Conservation (phyloP, 2,113 vertebrate species). For the Cochlearius cochlearius region DNA sequence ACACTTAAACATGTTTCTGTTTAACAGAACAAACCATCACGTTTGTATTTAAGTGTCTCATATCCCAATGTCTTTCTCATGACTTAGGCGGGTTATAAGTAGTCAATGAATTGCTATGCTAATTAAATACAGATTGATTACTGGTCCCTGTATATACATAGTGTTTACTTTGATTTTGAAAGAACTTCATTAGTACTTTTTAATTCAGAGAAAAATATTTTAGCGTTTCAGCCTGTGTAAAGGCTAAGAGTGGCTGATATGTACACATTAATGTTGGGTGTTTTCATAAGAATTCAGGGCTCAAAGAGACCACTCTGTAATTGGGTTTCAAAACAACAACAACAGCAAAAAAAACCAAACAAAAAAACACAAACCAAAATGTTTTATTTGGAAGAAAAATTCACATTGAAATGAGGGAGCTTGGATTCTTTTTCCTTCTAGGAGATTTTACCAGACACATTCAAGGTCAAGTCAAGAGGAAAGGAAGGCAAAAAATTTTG, state of each 20-base stretch:
- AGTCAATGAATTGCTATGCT: no score
- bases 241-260: not conserved
- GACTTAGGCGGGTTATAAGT: no score
- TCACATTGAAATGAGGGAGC: not conserved
- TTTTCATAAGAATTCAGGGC: not conserved
- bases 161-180: no score
- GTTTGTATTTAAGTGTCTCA: no score
- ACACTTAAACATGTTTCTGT: no score
- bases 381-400: not conserved
- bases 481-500: rapidly evolving
- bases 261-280: rapidly evolving
- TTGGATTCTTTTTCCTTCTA: not conserved
- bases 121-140: no score
- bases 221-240: not conserved
- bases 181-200: no score
- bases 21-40: no score
- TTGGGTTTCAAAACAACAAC: not conserved
- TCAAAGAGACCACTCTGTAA: not conserved
- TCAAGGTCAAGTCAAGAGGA: not conserved
- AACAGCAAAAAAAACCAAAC: not conserved
- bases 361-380: not conserved
- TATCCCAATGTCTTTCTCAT: no score
- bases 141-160: no score
- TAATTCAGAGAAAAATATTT: not conserved
- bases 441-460: not conserved